phyloP scores from a whole-genome alignment of 1,140 invertebrate species.

The Drosophila erecta region DNA sequence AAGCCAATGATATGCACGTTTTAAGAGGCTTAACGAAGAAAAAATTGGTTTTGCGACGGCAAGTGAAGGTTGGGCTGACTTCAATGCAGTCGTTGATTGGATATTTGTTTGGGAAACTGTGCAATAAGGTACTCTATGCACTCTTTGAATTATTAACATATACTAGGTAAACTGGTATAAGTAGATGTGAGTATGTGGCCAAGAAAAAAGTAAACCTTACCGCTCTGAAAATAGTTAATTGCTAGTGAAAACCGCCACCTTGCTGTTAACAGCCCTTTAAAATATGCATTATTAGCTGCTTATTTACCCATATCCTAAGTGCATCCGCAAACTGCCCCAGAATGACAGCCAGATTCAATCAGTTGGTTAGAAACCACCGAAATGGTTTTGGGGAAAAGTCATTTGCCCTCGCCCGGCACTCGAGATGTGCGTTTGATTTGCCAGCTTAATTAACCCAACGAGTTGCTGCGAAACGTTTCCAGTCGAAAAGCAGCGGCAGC shows the following conservation, averaged over 20 bases:
- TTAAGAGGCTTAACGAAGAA: neutral
- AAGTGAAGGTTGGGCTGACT: conserved; percentile 7
- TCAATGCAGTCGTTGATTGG: neutral
- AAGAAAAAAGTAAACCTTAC: no score
- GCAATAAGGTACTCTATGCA: neutral
- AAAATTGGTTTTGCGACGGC: neutral
- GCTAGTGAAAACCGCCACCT: no score
- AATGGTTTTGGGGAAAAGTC: neutral
- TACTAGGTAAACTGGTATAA: no score
- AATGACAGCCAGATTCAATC: neutral
- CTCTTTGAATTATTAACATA: no score
- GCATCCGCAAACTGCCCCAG: neutral
- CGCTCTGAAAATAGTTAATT: no score
- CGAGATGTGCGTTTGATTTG: conserved; percentile 37
- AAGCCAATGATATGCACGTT: conserved; percentile 21
- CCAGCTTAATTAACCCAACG: conserved; percentile 38
- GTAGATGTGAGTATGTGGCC: no score
- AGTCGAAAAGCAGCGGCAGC: conserved; percentile 9
- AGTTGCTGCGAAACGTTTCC: conserved; percentile 5
- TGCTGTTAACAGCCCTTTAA: no score
- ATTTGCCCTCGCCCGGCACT: conserved; percentile 1
- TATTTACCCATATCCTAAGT: neutral
- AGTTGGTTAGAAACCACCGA: neutral
- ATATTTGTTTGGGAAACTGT: neutral
- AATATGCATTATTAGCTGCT: no score